A percentile compares a stretch with the other conserved stretches of the same genome.
Conservation (phyloP, 1,140 invertebrate species). For the Drosophila miranda region DNA sequence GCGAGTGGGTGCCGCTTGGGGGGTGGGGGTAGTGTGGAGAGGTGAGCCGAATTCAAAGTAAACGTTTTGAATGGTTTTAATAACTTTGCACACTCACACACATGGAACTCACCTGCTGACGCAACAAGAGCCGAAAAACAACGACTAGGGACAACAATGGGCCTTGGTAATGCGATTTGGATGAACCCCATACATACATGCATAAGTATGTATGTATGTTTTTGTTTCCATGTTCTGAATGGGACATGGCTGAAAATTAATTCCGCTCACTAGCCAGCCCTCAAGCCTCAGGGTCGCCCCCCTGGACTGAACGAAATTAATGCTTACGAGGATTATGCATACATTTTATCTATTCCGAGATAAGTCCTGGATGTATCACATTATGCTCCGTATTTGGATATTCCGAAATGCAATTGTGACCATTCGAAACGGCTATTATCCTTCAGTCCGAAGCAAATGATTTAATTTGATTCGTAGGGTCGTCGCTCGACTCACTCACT, state of each 20-base stretch:
- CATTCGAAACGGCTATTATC: too few species aligned
- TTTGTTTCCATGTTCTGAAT: neutral
- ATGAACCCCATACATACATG: constrained; percentile 24
- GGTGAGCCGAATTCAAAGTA: constrained; percentile 37
- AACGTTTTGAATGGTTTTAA: constrained; percentile 75
- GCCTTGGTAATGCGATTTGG: constrained; percentile 35
- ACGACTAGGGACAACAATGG: constrained; percentile 30
- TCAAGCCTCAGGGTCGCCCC: constrained; percentile 2
- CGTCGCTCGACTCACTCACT: too few species aligned
- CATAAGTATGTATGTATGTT: neutral
- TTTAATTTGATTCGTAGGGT: too few species aligned
- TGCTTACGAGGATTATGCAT: constrained; percentile 44
- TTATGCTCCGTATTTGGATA: too few species aligned
- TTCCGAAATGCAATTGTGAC: too few species aligned
- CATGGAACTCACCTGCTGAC: constrained; percentile 10
- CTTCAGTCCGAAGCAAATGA: too few species aligned
- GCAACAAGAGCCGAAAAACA: constrained; percentile 12
- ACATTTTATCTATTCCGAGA: too few species aligned
- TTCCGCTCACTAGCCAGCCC: neutral
- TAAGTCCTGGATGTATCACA: too few species aligned
- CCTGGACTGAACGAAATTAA: constrained; percentile 30
- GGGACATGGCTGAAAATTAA: constrained; percentile 24
- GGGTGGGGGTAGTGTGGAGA: neutral
- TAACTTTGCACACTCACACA: constrained; percentile 66
- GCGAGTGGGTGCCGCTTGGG: too few species aligned